Percentiles rank a stretch among this genome's conserved stretches.
phyloP scores from a whole-genome alignment of 2,797 vertebrate species.

The Lepilemur septentrionalis region DNA sequence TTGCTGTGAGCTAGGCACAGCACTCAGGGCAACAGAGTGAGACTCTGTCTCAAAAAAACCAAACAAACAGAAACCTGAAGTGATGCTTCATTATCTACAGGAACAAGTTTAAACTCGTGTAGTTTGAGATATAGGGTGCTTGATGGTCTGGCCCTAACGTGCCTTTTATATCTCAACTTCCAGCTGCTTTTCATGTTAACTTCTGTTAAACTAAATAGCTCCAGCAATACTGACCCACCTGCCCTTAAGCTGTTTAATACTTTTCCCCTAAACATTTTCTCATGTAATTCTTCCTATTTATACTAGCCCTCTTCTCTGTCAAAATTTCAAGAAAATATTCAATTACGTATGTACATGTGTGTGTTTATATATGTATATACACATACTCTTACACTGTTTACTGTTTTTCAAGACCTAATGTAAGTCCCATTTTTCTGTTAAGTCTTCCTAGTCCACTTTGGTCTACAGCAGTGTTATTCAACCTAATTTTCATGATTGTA shows the following conservation, averaged over 20 bases:
- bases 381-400: background rate
- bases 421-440: background rate
- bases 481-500: slow-evolving; percentile 2
- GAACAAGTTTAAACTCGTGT: background rate
- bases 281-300: background rate
- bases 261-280: slow-evolving; percentile 15
- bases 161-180: background rate
- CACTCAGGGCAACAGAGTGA: background rate
- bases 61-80: background rate
- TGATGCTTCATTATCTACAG: background rate
- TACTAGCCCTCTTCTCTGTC: background rate
- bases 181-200: background rate
- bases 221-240: background rate
- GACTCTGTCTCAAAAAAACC: background rate
- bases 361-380: background rate
- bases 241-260: background rate
- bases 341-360: background rate
- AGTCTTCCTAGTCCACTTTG: background rate
- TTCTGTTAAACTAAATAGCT: background rate
- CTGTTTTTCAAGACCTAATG: background rate
- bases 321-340: slow-evolving; percentile 16
- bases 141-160: background rate
- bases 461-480: background rate
- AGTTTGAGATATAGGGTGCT: background rate
- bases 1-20: background rate